These are phyloP conservation scores for Hemichromis elongatus DNA, from an alignment of 2,113 vertebrate genomes.

Conservation along the genomic window DNA sequence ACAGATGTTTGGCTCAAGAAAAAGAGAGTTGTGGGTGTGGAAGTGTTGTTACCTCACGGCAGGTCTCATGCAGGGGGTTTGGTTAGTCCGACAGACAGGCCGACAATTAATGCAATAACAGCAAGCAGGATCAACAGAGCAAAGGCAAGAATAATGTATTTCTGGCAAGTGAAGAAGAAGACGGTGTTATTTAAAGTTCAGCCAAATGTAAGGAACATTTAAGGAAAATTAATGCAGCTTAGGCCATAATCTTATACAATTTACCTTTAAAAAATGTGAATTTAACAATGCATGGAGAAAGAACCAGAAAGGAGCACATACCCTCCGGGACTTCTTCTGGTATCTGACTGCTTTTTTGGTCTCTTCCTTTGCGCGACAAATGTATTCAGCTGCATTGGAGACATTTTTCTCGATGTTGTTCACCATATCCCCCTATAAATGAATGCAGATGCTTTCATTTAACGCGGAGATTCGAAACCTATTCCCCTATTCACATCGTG, in stretches of 20 bases:
- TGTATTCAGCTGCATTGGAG: slow-evolving; percentile 82
- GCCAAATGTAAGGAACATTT: not conserved
- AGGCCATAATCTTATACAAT: not conserved
- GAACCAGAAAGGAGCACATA: slow-evolving; percentile 47
- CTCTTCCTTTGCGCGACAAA: slow-evolving; percentile 86
- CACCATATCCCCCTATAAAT: slow-evolving; percentile 88
- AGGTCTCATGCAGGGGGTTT: slow-evolving; percentile 66
- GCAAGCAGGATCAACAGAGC: slow-evolving; percentile 78
- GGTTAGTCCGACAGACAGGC: slow-evolving; percentile 83
- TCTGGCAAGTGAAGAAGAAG: slow-evolving; percentile 77
- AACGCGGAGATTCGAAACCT: not conserved
- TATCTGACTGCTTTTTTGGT: slow-evolving; percentile 91
- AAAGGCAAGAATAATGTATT: slow-evolving; percentile 83
- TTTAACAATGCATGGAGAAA: not conserved
- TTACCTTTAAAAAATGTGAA: not conserved
- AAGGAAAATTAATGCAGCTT: not conserved
- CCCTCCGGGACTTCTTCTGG: slow-evolving; percentile 88
- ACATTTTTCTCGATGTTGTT: slow-evolving; percentile 94
- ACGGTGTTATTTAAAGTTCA: not conserved
- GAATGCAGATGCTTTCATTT: not conserved
- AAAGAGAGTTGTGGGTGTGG: not conserved
- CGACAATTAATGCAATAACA: slow-evolving; percentile 84
- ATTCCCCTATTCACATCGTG: not conserved
- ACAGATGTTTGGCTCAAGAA: not conserved
- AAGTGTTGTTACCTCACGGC: slow-evolving; percentile 44